Conservation (phyloP, 2,888 invertebrate species). For the Glyphotaelius pellucidus region DNA sequence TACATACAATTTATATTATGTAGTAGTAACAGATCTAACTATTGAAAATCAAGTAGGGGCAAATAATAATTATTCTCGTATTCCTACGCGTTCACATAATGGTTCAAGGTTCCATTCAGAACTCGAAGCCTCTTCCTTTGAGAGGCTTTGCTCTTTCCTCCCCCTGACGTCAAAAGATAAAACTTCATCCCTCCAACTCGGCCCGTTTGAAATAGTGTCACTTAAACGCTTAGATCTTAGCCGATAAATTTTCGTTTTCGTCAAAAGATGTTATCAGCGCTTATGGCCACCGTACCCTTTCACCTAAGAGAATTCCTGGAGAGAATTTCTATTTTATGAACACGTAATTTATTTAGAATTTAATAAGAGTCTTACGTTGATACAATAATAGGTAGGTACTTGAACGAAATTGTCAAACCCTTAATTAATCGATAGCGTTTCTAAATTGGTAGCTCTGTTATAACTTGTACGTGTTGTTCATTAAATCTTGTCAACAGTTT, state of each 20-base stretch:
- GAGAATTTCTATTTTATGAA: not conserved
- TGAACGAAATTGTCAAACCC: not conserved
- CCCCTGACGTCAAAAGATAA: slow-evolving; percentile 21
- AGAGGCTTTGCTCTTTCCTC: slow-evolving; percentile 4
- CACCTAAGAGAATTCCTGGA: not conserved
- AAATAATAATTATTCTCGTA: not conserved
- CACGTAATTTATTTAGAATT: not conserved
- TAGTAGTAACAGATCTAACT: not conserved
- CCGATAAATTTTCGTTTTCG: slow-evolving; percentile 40
- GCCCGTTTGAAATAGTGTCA: slow-evolving; percentile 40
- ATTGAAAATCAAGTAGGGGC: not conserved
- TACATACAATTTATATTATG: not conserved
- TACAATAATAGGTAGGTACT: not conserved
- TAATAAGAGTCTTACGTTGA: not conserved
- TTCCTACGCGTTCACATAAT: not conserved
- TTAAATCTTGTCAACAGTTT: too few species aligned
- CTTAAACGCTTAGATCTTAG: slow-evolving; percentile 39
- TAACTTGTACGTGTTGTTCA: not conserved
- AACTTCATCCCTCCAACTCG: slow-evolving; percentile 4
- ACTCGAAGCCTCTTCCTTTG: slow-evolving; percentile 16
- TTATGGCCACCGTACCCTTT: not conserved
- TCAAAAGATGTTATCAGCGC: slow-evolving; percentile 23
- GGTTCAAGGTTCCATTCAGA: slow-evolving; percentile 4
- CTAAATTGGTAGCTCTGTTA: not conserved
- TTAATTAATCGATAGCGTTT: not conserved